Percentiles rank a stretch among this genome's conserved stretches.
These are phyloP conservation scores for Acanthisitta chloris DNA, from an alignment of 2,113 vertebrate species.

Conservation along the genomic window DNA sequence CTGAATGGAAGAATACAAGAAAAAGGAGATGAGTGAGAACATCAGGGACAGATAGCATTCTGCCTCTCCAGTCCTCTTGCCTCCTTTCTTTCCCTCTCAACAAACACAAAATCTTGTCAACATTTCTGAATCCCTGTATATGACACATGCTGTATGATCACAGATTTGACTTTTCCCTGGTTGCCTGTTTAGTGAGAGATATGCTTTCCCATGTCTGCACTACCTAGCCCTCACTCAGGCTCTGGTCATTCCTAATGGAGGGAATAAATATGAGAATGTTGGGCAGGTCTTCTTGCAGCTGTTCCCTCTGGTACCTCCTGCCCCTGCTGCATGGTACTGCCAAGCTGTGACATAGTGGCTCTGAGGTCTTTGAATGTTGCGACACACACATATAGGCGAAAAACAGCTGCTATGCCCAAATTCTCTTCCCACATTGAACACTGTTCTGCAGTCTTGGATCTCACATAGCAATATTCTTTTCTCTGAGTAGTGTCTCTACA, in stretches of 20 bases:
- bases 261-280: background rate
- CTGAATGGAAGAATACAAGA: background rate
- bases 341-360: background rate
- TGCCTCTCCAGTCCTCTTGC: background rate
- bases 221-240: background rate
- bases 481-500: background rate
- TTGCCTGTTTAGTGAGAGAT: background rate
- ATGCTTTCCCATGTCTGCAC: background rate
- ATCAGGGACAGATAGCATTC: background rate
- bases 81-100: background rate
- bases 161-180: background rate
- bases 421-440: background rate
- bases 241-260: background rate
- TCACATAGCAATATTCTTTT: background rate
- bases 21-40: background rate
- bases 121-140: background rate
- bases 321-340: background rate
- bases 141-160: background rate
- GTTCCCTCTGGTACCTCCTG: background rate
- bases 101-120: background rate
- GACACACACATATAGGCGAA: background rate
- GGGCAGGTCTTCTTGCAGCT: background rate
- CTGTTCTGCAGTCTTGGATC: background rate
- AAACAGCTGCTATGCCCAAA: background rate
- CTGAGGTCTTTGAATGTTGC: background rate